Evolutionary conservation across 1,140 invertebrate genomes (phyloP).

Genomic region (Trigoniulus corallinus): DNA sequence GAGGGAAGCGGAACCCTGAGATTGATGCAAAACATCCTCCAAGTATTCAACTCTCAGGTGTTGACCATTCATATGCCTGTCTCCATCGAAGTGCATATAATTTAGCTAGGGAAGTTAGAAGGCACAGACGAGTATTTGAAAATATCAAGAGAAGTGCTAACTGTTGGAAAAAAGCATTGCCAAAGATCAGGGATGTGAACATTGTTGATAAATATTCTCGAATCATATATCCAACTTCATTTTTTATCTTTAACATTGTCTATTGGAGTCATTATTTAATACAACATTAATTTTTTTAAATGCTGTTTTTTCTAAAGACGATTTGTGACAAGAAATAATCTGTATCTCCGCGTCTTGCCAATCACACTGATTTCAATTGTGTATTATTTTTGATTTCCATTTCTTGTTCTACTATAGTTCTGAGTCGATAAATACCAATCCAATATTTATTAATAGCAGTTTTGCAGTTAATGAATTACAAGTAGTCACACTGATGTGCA

Average conservation of each 20-base stretch:
- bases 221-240: constrained; percentile 82
- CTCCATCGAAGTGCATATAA: constrained; percentile 7
- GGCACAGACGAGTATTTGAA: constrained; percentile 19
- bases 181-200: constrained; percentile 90
- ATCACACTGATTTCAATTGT: too few relatives aligned
- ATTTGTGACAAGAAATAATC: too few relatives aligned
- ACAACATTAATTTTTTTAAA: constrained; percentile 3
- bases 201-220: constrained; percentile 93
- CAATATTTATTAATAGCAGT: too few relatives aligned
- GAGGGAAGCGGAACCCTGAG: constrained; percentile 32
- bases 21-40: constrained; percentile 44
- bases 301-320: too few relatives aligned
- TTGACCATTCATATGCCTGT: constrained; percentile 14
- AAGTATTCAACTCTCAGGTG: constrained; percentile 54
- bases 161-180: constrained; percentile 38
- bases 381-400: too few relatives aligned
- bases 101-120: constrained; percentile 14
- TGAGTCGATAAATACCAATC: too few relatives aligned
- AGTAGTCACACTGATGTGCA: too few relatives aligned
- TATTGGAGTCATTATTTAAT: constrained; percentile 87
- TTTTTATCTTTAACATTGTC: too few relatives aligned
- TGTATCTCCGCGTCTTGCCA: too few relatives aligned
- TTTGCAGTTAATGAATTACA: too few relatives aligned
- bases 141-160: constrained; percentile 16
- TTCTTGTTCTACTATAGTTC: too few relatives aligned